Percentiles rank a stretch among this genome's conserved stretches.
Evolutionary conservation across 2,888 invertebrate genomes (phyloP).

Genomic region (Acheta domesticus): DNA sequence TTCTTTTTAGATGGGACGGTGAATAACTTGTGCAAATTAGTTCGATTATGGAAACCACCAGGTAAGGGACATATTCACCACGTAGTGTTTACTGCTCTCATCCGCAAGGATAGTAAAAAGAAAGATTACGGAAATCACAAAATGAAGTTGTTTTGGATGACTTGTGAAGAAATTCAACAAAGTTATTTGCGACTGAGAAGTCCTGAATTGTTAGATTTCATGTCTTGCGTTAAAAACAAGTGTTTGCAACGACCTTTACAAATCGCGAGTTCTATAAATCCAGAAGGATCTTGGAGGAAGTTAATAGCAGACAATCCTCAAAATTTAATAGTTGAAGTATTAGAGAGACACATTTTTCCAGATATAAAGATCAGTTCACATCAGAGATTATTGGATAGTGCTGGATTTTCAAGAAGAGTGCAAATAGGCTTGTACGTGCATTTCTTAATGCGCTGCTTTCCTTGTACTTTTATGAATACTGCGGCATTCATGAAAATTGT

Average conservation of each 20-base stretch:
- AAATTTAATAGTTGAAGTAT: neutral
- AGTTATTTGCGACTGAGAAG: neutral
- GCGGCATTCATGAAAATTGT: neutral
- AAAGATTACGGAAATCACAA: neutral
- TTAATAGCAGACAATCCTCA: neutral
- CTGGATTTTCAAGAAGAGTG: conserved; percentile 18
- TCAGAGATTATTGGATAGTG: neutral
- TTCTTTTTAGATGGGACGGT: neutral
- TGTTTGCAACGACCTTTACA: neutral
- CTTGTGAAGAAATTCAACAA: neutral
- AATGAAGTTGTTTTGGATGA: neutral
- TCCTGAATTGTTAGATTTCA: conserved; percentile 19
- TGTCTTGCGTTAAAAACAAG: neutral
- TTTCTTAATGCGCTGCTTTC: neutral
- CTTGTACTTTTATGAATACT: neutral
- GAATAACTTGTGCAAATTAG: neutral
- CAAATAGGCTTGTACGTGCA: neutral
- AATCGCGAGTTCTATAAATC: neutral
- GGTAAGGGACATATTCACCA: neutral
- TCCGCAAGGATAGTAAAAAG: neutral
- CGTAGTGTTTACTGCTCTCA: neutral
- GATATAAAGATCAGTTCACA: neutral
- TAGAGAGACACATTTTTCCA: conserved; percentile 20
- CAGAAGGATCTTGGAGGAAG: neutral
- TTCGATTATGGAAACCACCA: neutral